These are phyloP conservation scores for Microcebus tavaratra DNA, from an alignment of 2,113 vertebrate species.

Conservation along the genomic window DNA sequence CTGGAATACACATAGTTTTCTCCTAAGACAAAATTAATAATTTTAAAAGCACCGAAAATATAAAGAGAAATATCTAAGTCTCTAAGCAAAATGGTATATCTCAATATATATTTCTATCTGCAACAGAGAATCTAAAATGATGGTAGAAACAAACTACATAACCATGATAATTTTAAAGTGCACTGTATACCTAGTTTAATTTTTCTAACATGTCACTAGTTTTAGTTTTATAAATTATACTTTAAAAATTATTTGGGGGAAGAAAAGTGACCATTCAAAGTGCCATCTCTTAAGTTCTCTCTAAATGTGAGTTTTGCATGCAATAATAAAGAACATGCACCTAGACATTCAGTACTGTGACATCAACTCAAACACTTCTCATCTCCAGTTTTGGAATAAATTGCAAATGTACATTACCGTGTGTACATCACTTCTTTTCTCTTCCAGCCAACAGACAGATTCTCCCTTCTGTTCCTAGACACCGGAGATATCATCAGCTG, in stretches of 20 bases:
- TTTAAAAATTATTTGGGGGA: background rate
- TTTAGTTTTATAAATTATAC: background rate
- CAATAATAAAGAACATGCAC: background rate
- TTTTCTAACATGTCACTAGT: background rate
- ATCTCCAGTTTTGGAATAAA: background rate
- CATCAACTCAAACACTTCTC: background rate
- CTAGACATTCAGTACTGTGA: background rate
- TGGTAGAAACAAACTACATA: background rate
- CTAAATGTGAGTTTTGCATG: background rate
- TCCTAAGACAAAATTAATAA: slow-evolving; percentile 18
- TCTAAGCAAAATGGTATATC: background rate
- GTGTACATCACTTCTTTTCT: background rate
- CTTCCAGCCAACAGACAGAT: slow-evolving; percentile 60
- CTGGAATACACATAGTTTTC: background rate
- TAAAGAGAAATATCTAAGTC: background rate
- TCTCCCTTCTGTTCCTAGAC: slow-evolving; percentile 57
- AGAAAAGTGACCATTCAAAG: background rate
- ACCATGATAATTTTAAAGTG: background rate
- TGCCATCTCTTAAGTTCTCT: background rate
- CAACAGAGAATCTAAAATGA: background rate
- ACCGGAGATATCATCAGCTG: slow-evolving; percentile 52
- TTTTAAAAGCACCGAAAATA: background rate
- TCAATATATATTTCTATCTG: background rate
- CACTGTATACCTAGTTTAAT: background rate
- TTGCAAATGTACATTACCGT: background rate